phyloP scores from a whole-genome alignment of 2,888 invertebrate genomes.

The Epistrophe eligans region DNA sequence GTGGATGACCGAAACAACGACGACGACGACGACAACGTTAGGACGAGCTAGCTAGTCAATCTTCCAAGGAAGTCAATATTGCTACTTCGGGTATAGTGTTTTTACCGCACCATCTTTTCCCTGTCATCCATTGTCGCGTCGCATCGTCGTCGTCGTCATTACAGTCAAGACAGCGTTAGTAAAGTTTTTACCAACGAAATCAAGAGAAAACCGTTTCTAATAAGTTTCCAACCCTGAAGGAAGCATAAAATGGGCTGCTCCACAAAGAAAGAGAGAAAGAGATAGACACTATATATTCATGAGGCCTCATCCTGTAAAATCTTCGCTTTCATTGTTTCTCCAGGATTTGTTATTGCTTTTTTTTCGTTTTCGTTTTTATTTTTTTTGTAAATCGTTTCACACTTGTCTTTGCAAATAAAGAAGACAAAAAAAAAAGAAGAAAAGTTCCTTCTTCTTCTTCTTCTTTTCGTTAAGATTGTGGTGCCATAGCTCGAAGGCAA shows the following conservation, averaged over 20 bases:
- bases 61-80: constrained; percentile 68
- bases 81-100: constrained; percentile 25
- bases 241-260: constrained; percentile 32
- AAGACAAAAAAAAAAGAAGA: neutral
- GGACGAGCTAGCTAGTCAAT: constrained; percentile 51
- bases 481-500: constrained; percentile 62
- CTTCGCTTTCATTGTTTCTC: constrained; percentile 64
- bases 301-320: constrained; percentile 66
- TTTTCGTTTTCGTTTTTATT: constrained; percentile 13
- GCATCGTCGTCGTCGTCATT: neutral
- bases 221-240: constrained; percentile 67
- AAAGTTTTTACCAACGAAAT: constrained; percentile 56
- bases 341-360: constrained; percentile 29
- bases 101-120: constrained; percentile 23
- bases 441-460: constrained; percentile 15
- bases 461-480: constrained; percentile 19
- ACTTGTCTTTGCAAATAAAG: constrained; percentile 43
- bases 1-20: neutral
- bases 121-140: constrained; percentile 2
- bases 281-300: constrained; percentile 16
- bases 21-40: constrained; percentile 16
- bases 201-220: constrained; percentile 73
- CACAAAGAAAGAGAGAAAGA: neutral
- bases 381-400: constrained; percentile 38
- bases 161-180: neutral